Base-by-base conservation (phyloP, 2,797 vertebrate species). In the Otolemur crassicaudatus region DNA sequence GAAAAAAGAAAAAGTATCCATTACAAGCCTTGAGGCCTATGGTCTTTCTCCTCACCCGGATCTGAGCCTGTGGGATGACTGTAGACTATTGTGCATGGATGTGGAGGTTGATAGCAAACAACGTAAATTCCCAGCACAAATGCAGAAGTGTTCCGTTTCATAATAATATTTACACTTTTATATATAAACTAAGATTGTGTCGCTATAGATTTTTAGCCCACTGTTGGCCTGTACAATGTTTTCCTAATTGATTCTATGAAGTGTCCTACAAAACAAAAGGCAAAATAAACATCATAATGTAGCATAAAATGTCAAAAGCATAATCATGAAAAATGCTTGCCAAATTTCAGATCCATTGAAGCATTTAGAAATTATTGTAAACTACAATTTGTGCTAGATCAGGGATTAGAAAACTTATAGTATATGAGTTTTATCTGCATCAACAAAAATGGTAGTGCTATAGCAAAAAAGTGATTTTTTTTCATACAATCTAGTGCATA, bases 181-280 rank as follows among this genome's bases (percentile, higher is more conserved):
- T 97, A 29, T 91, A 92, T 98, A 88, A 63, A 69, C 97, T 97
- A 91, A 90, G 96, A 95, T 87, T 49, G 96, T 97, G 97, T 98
- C 97, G 98, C 96, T 95, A 94, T 98, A 96, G 80, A 70, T 97
- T 98, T 97, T 89, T 98, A 98, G 91, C 91, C 95, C 95, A 77
- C 61, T 88, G 91, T 97, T 97, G 93, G 88, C 96, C 96, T 22
- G 43, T 97, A 95, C 75, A 56, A 84, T 84, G 63, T 96, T 98
- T 98, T 98, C 75, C 92, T 96, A 92, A 87, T 98, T 89, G 75
- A 91, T 96, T 90, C 88, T 97, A 92, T 96, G 58, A 93, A 84
- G 63, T 95, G 93, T 97, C 96, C 97, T 95, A 73, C 61, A 87
- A 94, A 93, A 94, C 49, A 72, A 81, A 31, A 97, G 95, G 58